A percentile compares a stretch with the other conserved stretches of the same genome.
Conservation (phyloP, 2,113 vertebrate species). For the Sinocyclocheilus anophthalmus region DNA sequence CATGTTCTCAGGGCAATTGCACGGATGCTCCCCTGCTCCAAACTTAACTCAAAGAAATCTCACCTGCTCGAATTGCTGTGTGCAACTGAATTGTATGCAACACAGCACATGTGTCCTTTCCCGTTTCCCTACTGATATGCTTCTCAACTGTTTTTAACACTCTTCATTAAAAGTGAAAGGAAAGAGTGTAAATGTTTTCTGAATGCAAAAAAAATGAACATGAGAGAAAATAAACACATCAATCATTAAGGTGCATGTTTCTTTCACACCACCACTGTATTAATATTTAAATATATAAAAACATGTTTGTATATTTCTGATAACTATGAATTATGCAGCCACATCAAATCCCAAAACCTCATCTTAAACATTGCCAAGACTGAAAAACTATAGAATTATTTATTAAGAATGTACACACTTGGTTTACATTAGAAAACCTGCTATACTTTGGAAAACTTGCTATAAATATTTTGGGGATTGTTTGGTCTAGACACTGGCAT, state of each 20-base stretch:
- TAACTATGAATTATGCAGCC: conserved; percentile 30
- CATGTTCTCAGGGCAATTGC: conserved; percentile 22
- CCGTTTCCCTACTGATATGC: neutral
- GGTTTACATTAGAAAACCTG: neutral
- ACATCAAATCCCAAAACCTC: conserved; percentile 3
- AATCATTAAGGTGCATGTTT: conserved; percentile 23
- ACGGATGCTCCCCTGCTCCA: neutral
- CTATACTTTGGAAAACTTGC: neutral
- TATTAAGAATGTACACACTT: neutral
- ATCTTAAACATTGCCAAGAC: neutral
- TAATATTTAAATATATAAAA: conserved; percentile 30
- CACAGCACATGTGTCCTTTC: neutral
- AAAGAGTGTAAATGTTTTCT: neutral
- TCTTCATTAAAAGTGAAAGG: conserved; percentile 3
- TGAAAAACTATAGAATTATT: neutral
- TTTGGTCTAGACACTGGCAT: neutral
- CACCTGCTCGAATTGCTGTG: neutral
- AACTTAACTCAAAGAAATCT: conserved; percentile 13
- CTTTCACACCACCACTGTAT: neutral
- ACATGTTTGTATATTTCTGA: conserved; percentile 17
- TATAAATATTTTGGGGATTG: neutral
- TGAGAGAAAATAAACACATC: neutral
- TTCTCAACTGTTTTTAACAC: neutral
- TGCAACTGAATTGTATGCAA: neutral
- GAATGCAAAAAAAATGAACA: neutral